These are phyloP conservation scores for Sialia sialis DNA, from an alignment of 2,113 vertebrate genomes.

Conservation along the genomic window DNA sequence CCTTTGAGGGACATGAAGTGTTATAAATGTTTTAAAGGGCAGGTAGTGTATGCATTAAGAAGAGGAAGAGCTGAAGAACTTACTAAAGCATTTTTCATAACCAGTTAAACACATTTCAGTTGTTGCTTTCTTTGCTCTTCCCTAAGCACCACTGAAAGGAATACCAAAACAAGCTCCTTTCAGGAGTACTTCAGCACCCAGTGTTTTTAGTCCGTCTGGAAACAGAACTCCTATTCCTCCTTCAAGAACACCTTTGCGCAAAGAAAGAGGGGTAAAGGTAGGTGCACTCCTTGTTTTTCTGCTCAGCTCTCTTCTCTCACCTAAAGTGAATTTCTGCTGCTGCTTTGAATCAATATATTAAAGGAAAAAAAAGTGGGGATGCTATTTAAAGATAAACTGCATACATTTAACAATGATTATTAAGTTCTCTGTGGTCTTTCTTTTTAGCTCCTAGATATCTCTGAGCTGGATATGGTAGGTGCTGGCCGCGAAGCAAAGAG, in stretches of 20 bases:
- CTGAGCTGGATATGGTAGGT: slow-evolving; percentile 90
- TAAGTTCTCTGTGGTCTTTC: neutral
- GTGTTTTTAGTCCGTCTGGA: slow-evolving; percentile 91
- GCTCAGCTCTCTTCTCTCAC: neutral
- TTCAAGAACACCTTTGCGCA: slow-evolving; percentile 86
- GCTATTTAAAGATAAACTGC: neutral
- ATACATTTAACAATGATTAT: neutral
- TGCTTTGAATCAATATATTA: neutral
- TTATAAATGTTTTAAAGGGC: neutral
- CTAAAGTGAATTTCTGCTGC: neutral
- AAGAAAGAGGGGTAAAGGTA: slow-evolving; percentile 97
- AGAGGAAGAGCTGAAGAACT: neutral
- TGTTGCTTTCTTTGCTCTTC: neutral
- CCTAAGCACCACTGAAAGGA: slow-evolving; percentile 91
- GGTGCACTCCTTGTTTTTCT: neutral
- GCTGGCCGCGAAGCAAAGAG: slow-evolving; percentile 94
- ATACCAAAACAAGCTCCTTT: slow-evolving; percentile 96
- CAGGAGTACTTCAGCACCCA: slow-evolving; percentile 89
- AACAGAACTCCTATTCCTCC: slow-evolving; percentile 92
- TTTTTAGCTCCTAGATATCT: slow-evolving; percentile 87
- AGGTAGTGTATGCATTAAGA: neutral
- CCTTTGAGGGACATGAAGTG: neutral
- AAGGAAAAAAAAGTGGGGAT: neutral
- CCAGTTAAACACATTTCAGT: neutral
- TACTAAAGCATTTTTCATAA: neutral